Percentiles rank a stretch among this genome's conserved stretches.
Evolutionary conservation across 2,888 invertebrate species (phyloP).

Genomic region (Tortrix viridana): DNA sequence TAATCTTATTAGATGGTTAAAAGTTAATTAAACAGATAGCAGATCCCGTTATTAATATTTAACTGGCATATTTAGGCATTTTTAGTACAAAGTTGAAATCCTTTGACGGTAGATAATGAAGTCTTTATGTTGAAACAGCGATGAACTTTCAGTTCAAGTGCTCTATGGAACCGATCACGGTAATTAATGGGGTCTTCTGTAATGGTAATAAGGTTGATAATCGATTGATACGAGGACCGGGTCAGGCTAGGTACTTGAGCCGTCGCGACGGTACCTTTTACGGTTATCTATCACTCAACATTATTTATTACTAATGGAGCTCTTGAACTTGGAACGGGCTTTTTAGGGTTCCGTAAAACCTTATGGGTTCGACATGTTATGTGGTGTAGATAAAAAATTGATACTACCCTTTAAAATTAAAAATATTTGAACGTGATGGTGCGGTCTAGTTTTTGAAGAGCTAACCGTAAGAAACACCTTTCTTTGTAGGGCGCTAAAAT

Average conservation of each 20-base stretch:
- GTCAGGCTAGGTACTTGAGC: conserved; percentile 53
- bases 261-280: conserved; percentile 71
- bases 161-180: conserved; percentile 12
- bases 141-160: conserved; percentile 60
- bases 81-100: conserved; percentile 30
- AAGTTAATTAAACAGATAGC: conserved; percentile 8
- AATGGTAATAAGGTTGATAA: conserved; percentile 10
- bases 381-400: no score
- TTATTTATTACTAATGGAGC: conserved; percentile 75
- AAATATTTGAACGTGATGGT: no score
- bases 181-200: conserved; percentile 3
- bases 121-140: conserved; percentile 44
- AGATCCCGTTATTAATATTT: conserved; percentile 3
- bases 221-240: not conserved
- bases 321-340: conserved; percentile 37
- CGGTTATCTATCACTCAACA: conserved; percentile 75
- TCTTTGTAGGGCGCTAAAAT: no score
- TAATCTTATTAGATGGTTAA: not conserved
- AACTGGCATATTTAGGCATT: conserved; percentile 22
- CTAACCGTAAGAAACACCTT: no score
- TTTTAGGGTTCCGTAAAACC: not conserved
- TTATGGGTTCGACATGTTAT: no score
- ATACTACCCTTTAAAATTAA: no score
- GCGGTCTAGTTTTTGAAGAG: no score
- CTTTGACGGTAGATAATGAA: conserved; percentile 38